Conservation (phyloP, 2,888 invertebrate species). For the Zootermopsis nevadensis region DNA sequence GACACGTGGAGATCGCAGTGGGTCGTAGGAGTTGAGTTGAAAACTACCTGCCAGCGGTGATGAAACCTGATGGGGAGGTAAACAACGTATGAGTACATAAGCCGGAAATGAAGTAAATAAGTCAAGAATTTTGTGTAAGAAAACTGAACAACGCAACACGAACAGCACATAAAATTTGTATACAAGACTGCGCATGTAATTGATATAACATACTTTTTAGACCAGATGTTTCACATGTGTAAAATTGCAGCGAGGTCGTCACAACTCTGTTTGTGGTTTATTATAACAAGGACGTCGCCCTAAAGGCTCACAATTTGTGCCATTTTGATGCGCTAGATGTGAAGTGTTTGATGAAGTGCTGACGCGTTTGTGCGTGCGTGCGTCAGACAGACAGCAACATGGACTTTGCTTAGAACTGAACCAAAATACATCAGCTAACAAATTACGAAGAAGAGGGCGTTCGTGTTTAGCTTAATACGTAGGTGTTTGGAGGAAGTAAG, state of each 20-base stretch:
- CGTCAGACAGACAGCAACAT: no score
- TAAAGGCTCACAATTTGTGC: neutral
- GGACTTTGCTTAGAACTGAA: no score
- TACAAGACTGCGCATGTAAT: neutral
- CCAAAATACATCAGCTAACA: no score
- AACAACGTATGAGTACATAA: neutral
- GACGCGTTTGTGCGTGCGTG: neutral
- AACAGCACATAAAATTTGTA: neutral
- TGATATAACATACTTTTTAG: neutral
- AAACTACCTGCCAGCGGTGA: no score
- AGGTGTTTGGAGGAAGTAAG: no score
- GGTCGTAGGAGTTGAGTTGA: no score
- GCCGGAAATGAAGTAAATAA: neutral
- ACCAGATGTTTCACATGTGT: neutral
- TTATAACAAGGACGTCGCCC: neutral
- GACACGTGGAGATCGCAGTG: no score
- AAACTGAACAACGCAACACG: neutral
- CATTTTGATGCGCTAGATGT: neutral
- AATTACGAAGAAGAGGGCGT: no score
- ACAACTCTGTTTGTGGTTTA: neutral
- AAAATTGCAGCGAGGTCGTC: neutral
- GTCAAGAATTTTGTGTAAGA: neutral
- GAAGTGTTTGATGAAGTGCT: slow-evolving; percentile 1
- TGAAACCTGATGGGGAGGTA: no score
- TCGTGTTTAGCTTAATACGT: no score